These are phyloP conservation scores for Diuraphis noxia DNA, from an alignment of 1,140 invertebrate genomes.

Conservation along the genomic window DNA sequence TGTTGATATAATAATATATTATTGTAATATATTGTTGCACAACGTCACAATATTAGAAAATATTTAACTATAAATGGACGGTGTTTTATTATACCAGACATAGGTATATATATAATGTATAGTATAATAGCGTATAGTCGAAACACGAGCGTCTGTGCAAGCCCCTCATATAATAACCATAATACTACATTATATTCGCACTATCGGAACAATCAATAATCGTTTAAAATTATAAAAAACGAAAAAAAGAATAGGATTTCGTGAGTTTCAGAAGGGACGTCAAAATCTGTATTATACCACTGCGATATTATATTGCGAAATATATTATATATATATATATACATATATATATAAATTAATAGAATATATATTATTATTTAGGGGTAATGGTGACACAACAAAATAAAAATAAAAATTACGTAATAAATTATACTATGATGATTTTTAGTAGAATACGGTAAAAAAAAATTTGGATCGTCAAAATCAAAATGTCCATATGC, in stretches of 20 bases:
- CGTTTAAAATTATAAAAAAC: background rate
- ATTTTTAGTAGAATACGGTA: conserved; percentile 30
- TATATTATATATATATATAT: background rate
- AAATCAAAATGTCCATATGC: conserved; percentile 34
- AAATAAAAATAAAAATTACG: conserved; percentile 15
- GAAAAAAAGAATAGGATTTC: background rate
- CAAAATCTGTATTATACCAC: background rate
- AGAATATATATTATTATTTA: background rate
- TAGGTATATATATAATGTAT: background rate
- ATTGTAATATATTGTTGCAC: background rate
- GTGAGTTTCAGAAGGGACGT: background rate
- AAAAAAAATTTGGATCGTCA: conserved; percentile 29
- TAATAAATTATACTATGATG: conserved; percentile 25
- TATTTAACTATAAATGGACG: background rate
- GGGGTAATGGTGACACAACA: conserved; percentile 25
- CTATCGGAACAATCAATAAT: background rate
- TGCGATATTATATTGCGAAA: background rate
- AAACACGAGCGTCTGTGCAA: background rate
- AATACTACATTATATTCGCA: background rate
- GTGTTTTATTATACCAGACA: background rate
- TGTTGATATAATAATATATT: background rate
- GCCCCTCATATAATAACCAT: background rate
- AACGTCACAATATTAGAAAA: conserved; percentile 19
- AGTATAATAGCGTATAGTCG: background rate
- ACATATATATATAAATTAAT: background rate